Conservation (phyloP, 2,797 vertebrate genomes). For the Chaetodon trifasciatus region DNA sequence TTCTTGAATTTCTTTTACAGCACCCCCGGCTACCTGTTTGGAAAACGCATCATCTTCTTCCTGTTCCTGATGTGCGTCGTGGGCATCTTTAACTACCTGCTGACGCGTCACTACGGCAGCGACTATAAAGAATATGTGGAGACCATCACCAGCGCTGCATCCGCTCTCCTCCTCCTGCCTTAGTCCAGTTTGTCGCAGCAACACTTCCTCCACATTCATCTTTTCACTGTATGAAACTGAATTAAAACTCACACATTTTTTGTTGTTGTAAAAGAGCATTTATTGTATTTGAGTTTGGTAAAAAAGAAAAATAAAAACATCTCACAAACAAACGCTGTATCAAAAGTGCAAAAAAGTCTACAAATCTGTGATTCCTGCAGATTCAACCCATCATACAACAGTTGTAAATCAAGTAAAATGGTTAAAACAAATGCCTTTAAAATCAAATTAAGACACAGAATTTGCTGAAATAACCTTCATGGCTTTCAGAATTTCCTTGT, state of each 20-base stretch:
- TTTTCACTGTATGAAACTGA: not conserved
- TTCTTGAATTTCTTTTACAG: conserved; percentile 69
- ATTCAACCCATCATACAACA: not conserved
- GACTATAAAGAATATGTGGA: conserved; percentile 92
- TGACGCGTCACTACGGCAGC: conserved; percentile 83
- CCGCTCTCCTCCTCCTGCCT: conserved; percentile 92
- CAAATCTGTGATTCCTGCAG: not conserved
- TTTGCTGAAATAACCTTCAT: not conserved
- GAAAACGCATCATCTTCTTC: conserved; percentile 93
- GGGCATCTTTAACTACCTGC: conserved; percentile 92
- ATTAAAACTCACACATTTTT: conserved; percentile 1
- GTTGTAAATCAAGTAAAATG: not conserved
- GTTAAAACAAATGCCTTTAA: not conserved
- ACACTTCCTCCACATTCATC: not conserved
- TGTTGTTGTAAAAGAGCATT: conserved; percentile 37
- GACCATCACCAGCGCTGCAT: conserved; percentile 88
- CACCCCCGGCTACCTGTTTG: conserved; percentile 95
- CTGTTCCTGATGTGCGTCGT: conserved; percentile 92
- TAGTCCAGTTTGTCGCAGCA: conserved; percentile 52
- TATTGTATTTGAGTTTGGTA: conserved; percentile 43
- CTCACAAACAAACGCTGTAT: not conserved
- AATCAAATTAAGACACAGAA: not conserved
- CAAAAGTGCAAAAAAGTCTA: conserved; percentile 8
- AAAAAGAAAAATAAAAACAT: conserved; percentile 8
- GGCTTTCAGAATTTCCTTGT: not conserved